phyloP scores from a whole-genome alignment of 2,888 invertebrate genomes.

The Cantharis nigra region DNA sequence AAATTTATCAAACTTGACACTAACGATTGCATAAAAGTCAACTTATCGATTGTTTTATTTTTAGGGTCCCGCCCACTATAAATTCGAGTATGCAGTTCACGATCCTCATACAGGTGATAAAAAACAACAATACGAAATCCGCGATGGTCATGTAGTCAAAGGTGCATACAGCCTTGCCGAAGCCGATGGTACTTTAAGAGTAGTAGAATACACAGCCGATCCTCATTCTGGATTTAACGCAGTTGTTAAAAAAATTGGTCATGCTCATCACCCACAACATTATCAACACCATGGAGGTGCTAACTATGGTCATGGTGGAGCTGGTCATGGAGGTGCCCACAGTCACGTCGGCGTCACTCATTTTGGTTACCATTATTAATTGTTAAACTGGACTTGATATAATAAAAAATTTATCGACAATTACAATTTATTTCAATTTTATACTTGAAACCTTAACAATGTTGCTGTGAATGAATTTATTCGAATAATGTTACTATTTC shows the following conservation, averaged over 20 bases:
- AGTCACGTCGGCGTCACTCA: conserved; percentile 15
- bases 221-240: conserved; percentile 43
- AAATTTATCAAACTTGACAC: background rate
- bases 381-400: background rate
- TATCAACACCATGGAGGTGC: conserved; percentile 9
- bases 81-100: conserved; percentile 44
- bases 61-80: conserved; percentile 37
- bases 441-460: background rate
- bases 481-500: background rate
- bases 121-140: conserved; percentile 42
- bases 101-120: conserved; percentile 45
- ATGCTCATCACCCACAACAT: conserved; percentile 34
- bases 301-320: background rate
- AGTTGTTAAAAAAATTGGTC: conserved; percentile 40
- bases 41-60: background rate
- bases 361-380: conserved; percentile 13
- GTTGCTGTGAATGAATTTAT: background rate
- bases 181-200: conserved; percentile 44
- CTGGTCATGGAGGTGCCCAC: conserved; percentile 4
- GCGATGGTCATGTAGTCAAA: conserved; percentile 40
- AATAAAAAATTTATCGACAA: background rate
- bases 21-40: background rate
- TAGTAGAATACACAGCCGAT: conserved; percentile 42
- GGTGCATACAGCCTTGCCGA: conserved; percentile 43
- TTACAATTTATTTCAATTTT: background rate